These are phyloP conservation scores for Luperina nickerlii DNA, from an alignment of 2,888 invertebrate species.

Conservation along the genomic window DNA sequence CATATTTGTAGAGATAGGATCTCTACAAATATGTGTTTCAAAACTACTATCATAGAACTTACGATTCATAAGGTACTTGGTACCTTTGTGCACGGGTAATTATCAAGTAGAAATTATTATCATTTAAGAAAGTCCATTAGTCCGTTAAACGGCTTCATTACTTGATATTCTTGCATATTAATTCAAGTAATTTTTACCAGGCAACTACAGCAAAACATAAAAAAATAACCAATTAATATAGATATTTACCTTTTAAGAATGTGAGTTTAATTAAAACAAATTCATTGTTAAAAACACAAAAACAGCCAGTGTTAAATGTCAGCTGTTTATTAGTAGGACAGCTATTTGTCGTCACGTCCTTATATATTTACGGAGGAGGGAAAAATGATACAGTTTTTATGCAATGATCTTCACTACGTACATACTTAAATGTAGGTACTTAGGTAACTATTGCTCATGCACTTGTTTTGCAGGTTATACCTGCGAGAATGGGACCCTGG, in stretches of 20 bases:
- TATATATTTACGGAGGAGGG: background rate
- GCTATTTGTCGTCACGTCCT: slow-evolving; percentile 15
- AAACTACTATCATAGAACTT: background rate
- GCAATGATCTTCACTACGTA: background rate
- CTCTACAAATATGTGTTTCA: background rate
- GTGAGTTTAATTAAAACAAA: slow-evolving; percentile 31
- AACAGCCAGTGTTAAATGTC: background rate
- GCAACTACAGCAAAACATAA: background rate
- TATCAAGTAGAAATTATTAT: background rate
- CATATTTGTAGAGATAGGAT: too few relatives aligned
- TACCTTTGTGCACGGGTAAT: background rate
- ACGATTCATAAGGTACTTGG: background rate
- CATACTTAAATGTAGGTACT: background rate
- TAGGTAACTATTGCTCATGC: background rate
- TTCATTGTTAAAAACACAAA: slow-evolving; percentile 19
- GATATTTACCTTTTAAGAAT: slow-evolving; percentile 19
- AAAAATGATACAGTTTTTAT: background rate
- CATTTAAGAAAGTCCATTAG: background rate
- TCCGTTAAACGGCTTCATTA: background rate
- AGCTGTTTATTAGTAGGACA: slow-evolving; percentile 19
- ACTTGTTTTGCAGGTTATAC: background rate
- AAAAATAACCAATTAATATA: background rate
- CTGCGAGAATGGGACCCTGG: background rate
- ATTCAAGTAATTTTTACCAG: background rate
- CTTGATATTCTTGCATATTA: background rate